phyloP scores from a whole-genome alignment of 2,888 invertebrate species.

The Aromia moschata region DNA sequence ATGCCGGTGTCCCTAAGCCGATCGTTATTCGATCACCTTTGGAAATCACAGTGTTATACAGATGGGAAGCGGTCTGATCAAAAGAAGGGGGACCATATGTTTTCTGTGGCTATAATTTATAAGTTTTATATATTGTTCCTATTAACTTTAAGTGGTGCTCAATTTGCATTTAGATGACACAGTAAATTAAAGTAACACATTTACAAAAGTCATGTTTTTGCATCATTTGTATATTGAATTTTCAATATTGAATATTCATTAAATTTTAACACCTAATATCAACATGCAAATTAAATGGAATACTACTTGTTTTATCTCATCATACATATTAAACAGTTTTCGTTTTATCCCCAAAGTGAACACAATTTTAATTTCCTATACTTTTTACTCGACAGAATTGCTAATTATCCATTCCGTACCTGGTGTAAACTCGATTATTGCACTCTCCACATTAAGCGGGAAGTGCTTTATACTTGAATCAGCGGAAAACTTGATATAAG shows the following conservation, averaged over 20 bases:
- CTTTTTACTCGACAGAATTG: slow-evolving; percentile 3
- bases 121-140: slow-evolving; percentile 28
- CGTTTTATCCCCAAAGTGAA: slow-evolving; percentile 2
- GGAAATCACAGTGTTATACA: slow-evolving; percentile 21
- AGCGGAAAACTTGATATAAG: too few species aligned
- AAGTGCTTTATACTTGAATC: too few species aligned
- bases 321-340: slow-evolving; percentile 27
- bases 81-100: slow-evolving; percentile 24
- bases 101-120: slow-evolving; percentile 19
- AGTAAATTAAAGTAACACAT: slow-evolving; percentile 40
- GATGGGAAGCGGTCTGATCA: slow-evolving; percentile 17
- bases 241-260: slow-evolving; percentile 42
- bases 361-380: slow-evolving; percentile 5
- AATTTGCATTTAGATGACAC: slow-evolving; percentile 45
- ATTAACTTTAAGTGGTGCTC: slow-evolving; percentile 23
- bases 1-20: slow-evolving; percentile 27
- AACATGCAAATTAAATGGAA: slow-evolving; percentile 38
- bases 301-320: slow-evolving; percentile 29
- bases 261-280: slow-evolving; percentile 35
- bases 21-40: slow-evolving; percentile 25
- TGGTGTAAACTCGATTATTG: too few species aligned
- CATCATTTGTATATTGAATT: slow-evolving; percentile 41
- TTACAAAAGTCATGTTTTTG: slow-evolving; percentile 39
- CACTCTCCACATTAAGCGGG: too few species aligned
- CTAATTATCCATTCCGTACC: too few species aligned